phyloP scores from a whole-genome alignment of 2,888 invertebrate genomes.

The Sturmia bella region DNA sequence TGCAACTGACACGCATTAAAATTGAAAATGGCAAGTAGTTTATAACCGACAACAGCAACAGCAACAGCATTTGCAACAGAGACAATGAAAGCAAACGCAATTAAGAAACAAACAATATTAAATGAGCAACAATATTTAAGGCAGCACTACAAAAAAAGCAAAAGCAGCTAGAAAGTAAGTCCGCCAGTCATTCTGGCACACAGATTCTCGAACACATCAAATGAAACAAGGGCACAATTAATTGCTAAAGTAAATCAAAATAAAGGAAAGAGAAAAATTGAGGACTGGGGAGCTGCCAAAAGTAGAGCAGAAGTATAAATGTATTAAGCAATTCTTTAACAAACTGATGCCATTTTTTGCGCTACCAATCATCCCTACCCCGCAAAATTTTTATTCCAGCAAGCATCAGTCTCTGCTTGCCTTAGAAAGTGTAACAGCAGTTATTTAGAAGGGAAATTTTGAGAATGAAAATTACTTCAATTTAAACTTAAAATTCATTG shows the following conservation, averaged over 20 bases:
- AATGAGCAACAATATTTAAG: conserved; percentile 35
- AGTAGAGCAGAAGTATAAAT: neutral
- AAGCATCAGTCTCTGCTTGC: neutral
- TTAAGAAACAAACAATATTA: conserved; percentile 12
- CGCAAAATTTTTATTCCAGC: neutral
- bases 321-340: too few species aligned
- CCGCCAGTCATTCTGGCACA: neutral
- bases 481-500: conserved; percentile 69
- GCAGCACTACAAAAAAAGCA: conserved; percentile 7
- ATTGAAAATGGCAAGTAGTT: conserved; percentile 62
- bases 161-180: neutral
- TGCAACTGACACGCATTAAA: conserved; percentile 62
- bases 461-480: conserved; percentile 65
- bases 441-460: conserved; percentile 50
- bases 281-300: neutral
- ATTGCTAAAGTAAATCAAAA: conserved; percentile 28
- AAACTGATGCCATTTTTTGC: neutral
- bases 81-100: conserved; percentile 19
- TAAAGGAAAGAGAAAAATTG: neutral
- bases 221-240: conserved; percentile 25
- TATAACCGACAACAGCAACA: conserved; percentile 49
- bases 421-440: conserved; percentile 31
- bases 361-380: neutral
- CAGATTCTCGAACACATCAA: neutral
- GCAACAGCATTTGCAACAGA: conserved; percentile 7